Conservation (phyloP, 2,888 invertebrate species). For the Coronaproctus castanopsis region DNA sequence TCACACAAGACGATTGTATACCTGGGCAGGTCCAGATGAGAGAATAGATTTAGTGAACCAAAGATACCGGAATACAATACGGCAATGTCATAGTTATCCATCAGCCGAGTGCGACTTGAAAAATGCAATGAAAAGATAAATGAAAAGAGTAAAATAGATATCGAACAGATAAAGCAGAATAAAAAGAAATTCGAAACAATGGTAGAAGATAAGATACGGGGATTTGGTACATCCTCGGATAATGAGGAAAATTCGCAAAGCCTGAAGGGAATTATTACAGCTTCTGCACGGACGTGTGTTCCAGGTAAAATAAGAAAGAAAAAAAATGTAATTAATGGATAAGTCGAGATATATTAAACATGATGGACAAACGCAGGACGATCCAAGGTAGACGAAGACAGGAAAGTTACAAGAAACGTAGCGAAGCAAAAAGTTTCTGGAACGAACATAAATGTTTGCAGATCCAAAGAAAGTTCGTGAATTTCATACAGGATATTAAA, state of each 20-base stretch:
- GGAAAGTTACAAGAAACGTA: neutral
- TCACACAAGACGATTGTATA: too few relatives aligned
- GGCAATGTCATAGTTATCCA: too few relatives aligned
- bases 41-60: too few relatives aligned
- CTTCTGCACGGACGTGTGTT: neutral
- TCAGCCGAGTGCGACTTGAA: too few relatives aligned
- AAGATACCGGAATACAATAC: too few relatives aligned
- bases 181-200: neutral
- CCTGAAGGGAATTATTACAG: neutral
- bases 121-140: neutral
- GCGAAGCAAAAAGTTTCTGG: neutral
- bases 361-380: neutral
- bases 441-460: neutral
- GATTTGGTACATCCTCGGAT: neutral
- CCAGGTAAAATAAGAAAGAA: neutral
- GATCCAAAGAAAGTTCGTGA: neutral
- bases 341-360: neutral
- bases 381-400: neutral
- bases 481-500: neutral
- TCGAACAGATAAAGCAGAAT: neutral
- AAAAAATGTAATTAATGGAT: neutral
- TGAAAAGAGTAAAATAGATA: neutral
- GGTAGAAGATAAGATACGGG: neutral
- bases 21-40: too few relatives aligned
- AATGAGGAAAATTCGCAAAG: neutral